These are phyloP conservation scores for Polymixis flavicincta DNA, from an alignment of 2,888 invertebrate species.

Conservation along the genomic window DNA sequence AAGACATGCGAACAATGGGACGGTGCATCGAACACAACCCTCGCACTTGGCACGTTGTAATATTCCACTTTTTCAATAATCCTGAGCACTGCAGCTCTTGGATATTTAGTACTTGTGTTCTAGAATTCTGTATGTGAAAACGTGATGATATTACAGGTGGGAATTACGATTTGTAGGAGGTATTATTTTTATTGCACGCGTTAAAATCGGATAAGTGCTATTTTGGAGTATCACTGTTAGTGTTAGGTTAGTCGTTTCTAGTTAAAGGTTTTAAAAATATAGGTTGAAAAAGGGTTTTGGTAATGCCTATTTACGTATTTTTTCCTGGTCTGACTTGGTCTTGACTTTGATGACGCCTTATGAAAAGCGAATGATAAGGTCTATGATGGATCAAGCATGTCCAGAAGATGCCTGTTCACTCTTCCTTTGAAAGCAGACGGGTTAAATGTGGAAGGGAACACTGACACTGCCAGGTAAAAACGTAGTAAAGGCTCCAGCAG, in stretches of 20 bases:
- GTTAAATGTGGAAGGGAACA: too few species aligned
- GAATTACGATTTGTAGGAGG: neutral
- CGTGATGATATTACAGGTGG: constrained; percentile 26
- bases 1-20: constrained; percentile 82
- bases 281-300: neutral
- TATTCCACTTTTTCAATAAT: constrained; percentile 66
- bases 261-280: too few species aligned
- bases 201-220: neutral
- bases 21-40: constrained; percentile 74
- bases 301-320: neutral
- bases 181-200: neutral
- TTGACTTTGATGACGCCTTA: too few species aligned
- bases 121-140: constrained; percentile 40
- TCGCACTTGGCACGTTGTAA: constrained; percentile 68
- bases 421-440: too few species aligned
- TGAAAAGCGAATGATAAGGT: too few species aligned
- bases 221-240: neutral
- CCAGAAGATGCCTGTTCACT: too few species aligned
- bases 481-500: neutral
- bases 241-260: too few species aligned
- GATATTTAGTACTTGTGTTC: constrained; percentile 55
- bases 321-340: too few species aligned
- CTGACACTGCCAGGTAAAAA: neutral
- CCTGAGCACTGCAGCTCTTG: constrained; percentile 59
- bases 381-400: too few species aligned